These are phyloP conservation scores for Pipra filicauda DNA, from an alignment of 2,113 vertebrate genomes.

Conservation along the genomic window DNA sequence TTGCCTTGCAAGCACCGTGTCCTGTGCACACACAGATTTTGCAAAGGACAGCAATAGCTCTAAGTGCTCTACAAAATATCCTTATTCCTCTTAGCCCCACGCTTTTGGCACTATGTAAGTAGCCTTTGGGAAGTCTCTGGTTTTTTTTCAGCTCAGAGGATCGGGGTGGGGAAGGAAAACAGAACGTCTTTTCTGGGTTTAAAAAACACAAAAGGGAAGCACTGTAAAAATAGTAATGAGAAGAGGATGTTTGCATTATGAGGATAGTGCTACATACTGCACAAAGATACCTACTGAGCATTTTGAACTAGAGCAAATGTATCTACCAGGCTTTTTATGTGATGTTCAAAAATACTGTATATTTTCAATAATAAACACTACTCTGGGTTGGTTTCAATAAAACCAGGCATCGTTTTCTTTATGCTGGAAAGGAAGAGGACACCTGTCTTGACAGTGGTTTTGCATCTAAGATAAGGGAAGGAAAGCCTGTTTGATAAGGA, in stretches of 20 bases:
- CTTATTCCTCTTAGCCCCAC: background rate
- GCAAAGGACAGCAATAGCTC: background rate
- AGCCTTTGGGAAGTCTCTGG: background rate
- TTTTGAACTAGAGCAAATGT: conserved; percentile 37
- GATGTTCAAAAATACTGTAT: conserved; percentile 66
- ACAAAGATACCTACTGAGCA: conserved; percentile 14
- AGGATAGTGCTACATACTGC: conserved; percentile 20
- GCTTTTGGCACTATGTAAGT: background rate
- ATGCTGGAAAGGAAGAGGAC: background rate
- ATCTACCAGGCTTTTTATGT: conserved; percentile 66
- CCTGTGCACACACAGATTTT: background rate
- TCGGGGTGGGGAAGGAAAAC: background rate
- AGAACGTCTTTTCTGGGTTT: background rate
- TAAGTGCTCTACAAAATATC: background rate
- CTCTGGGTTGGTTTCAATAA: conserved; percentile 66
- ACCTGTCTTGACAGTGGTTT: background rate
- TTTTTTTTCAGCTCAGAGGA: background rate
- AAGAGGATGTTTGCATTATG: background rate
- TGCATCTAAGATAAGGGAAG: background rate
- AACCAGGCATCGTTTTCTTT: background rate
- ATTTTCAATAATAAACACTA: conserved; percentile 74
- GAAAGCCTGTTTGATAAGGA: background rate
- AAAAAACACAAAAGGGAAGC: conserved; percentile 4
- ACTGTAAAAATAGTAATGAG: conserved; percentile 8
- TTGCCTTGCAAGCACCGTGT: background rate